A percentile compares a stretch with the other conserved stretches of the same genome.
phyloP scores from a whole-genome alignment of 2,888 invertebrate genomes.

The Lepidonotus clava region DNA sequence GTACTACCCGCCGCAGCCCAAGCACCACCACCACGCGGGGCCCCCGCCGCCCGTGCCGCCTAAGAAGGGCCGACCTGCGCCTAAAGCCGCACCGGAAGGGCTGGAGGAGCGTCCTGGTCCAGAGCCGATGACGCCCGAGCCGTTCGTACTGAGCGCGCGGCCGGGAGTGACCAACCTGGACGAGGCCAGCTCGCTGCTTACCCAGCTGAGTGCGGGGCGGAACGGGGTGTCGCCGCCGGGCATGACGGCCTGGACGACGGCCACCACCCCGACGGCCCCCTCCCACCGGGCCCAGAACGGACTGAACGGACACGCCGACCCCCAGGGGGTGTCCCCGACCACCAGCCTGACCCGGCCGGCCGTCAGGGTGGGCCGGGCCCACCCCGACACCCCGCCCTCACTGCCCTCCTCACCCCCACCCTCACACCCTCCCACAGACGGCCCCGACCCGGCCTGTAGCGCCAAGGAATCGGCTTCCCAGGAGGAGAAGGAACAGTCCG shows the following conservation, averaged over 20 bases:
- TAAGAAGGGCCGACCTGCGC: background rate
- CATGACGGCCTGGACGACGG: conserved; percentile 17
- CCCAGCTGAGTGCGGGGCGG: background rate
- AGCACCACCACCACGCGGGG: background rate
- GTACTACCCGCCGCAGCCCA: background rate
- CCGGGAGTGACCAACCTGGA: conserved; percentile 44
- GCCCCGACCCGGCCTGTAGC: background rate
- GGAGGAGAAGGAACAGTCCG: conserved; percentile 1
- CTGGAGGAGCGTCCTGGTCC: too few species aligned
- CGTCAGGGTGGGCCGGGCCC: background rate
- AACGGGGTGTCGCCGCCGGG: conserved; percentile 6
- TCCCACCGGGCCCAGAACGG: background rate
- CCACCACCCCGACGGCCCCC: conserved; percentile 1
- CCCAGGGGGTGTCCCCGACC: background rate
- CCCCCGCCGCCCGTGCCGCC: conserved; percentile 8
- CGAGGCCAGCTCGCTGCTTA: conserved; percentile 44
- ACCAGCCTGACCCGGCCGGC: background rate
- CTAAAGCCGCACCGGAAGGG: too few species aligned
- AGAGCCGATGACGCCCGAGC: too few species aligned
- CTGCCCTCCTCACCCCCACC: background rate
- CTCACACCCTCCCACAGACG: background rate
- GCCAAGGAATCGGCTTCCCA: background rate
- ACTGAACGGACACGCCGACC: background rate
- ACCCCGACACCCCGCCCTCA: background rate
- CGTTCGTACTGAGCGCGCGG: background rate